Conservation (phyloP, 2,888 invertebrate genomes). For the Clitarchus hookeri region DNA sequence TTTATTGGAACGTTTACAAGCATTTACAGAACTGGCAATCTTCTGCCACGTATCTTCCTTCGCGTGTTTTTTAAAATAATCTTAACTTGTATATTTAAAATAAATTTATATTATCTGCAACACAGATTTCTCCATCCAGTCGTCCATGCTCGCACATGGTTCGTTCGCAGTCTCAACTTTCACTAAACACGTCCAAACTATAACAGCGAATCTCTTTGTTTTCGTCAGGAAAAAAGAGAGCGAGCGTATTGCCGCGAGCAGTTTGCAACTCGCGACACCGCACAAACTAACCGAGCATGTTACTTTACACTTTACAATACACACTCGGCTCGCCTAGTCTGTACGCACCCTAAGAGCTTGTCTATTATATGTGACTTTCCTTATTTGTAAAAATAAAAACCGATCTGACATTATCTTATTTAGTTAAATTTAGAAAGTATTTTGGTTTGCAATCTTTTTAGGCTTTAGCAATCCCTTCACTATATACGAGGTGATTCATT, state of each 20-base stretch:
- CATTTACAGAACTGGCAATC: neutral
- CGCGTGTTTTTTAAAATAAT: neutral
- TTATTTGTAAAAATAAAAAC: too few species aligned
- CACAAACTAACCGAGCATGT: neutral
- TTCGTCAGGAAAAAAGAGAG: neutral
- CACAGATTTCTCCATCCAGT: neutral
- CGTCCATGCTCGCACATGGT: neutral
- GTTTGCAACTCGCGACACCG: neutral
- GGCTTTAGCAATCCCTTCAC: too few species aligned
- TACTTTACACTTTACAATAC: too few species aligned
- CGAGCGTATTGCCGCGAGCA: neutral
- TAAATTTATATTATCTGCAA: neutral
- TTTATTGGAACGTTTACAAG: neutral
- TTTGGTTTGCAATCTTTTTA: too few species aligned
- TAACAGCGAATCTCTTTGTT: neutral
- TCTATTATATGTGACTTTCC: too few species aligned
- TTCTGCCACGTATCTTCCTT: slow-evolving; percentile 16
- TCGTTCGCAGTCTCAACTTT: neutral
- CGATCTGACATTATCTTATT: too few species aligned
- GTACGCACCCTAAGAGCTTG: too few species aligned
- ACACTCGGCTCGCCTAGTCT: too few species aligned
- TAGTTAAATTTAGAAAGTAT: too few species aligned
- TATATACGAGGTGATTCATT: too few species aligned
- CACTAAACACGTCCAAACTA: neutral
- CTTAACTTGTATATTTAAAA: neutral